Evolutionary conservation across 2,888 invertebrate genomes (phyloP), one percentile per base, ranked within the genome.

Genomic region (Mimumesa dahlbomi): DNA sequence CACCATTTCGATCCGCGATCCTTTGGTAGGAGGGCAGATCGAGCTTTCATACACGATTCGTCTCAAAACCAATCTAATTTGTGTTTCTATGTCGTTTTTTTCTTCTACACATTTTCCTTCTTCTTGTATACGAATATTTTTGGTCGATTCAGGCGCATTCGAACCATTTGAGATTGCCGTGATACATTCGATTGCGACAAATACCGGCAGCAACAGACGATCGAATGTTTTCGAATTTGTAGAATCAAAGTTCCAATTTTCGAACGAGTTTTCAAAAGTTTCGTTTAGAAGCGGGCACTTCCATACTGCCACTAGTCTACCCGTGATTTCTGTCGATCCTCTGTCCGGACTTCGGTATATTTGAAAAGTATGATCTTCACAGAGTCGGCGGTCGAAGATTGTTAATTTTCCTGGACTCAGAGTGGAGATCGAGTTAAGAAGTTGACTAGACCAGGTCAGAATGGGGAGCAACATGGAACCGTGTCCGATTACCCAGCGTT

Each of bases 401-500:
- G 62, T 64, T 2, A 85, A 48, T 59, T 83, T 36, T 38, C 82
- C 80, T 2, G 77, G 45, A 1, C 31, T 14, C 11, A 75, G 5
- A 16, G 58, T 69, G 42, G 40, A 50, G 7, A 86, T 22, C 7
- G 73, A 73, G 4, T 61, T 54, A 9, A 61, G 43, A 1, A 76
- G 42, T 6, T 71, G 38, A 2, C 43, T 14, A 22, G 72, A 72
- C n/a, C 63, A 71, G 22, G 67, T 36, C 73, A 90, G 89, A n/a
- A 90, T 73, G 0, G 91, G 90, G 0, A 90, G 90, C 13, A 92
- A 86, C 9, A 91, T 89, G 21, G 91, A 91, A 2, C 92, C 92
- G 73, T 92, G 92, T 0, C 91, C 91, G 3, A 92, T 85, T 25
- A 92, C 90, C 91, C 91, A 91, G 16, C 91, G 87, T n/a, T 90